Evolutionary conservation across 2,888 invertebrate species (phyloP), one percentile per base, ranked within the genome.

Genomic region (Nudaria mundana): DNA sequence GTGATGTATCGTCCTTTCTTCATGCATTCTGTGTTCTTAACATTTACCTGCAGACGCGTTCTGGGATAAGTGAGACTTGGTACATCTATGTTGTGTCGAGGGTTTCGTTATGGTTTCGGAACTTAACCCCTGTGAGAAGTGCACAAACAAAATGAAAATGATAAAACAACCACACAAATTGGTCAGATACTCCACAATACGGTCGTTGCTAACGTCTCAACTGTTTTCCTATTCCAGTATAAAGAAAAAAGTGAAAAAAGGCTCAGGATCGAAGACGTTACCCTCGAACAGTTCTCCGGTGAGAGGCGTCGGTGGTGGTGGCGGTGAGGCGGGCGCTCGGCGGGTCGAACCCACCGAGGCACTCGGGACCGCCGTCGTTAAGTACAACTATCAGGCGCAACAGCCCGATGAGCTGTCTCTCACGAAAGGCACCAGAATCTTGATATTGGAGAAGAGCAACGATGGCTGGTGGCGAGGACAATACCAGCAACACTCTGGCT

Each of bases 381-480:
- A 98, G 88, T 99, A 98, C 87, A 96, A 96, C 86, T 97, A 97
- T 82, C 86, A 87, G 68, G 98, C 98, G 29, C 97, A 97, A 86
- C 97, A 98, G 81, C 93, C 97, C 1, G 99, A 99, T 73, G 99
- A 99, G 80, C 89, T 99, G 38, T 94, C 97, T 0, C 91, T 99
- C 51, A 94, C 95, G 29, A 99, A 99, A 89, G 98, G 98, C 59
- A 97, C 97, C 40, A 90, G 96, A 63, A 97, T 99, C 58, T 91
- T 96, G 48, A 99, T 99, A 56, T 89, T 99, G 54, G 99, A 99
- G 87, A 99, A 99, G 88, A 98, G 98, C 66, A 98, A 98, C 61
- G 99, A 99, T 84, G 98, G 97, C 47, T 99, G 99, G 99, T 99
- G 99, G 99, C 93, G 98, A 69, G 99, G 99, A 34, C 96, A 96